Base-by-base conservation (phyloP, 1,140 invertebrate genomes). In the Arion vulgaris region DNA sequence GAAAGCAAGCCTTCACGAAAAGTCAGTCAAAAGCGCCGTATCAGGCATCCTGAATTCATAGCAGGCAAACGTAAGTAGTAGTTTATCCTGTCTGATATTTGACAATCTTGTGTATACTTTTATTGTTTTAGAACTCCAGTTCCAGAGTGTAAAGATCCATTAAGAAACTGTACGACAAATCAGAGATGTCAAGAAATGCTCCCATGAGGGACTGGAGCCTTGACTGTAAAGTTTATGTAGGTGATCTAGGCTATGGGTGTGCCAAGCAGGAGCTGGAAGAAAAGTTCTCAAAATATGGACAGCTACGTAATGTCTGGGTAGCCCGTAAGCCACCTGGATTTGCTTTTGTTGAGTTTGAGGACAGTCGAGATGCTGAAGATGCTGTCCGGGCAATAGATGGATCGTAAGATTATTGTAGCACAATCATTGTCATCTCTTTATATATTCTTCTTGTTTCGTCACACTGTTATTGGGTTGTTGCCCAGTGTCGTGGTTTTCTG, bases 341-440 rank as follows among this genome's bases (percentile, higher is more conserved):
- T 93, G 97, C 97, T 13, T 99, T 99, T 93, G 96, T 99, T n/a
- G 97, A 98, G 92, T 99, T 98, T 93, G 97, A 98, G 92, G 97
- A 97, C 92, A 94, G 95, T 87, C 95, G 96, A 89, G 97, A 99
- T 93, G 97, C 97, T 13, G 96, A 97, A 90, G 97, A 99, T 93
- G 96, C 97, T n/a, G 96, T 97, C n/a, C 94, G 96, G 88, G 97
- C 95, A 71, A 93, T 99, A 81, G 98, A 99, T 94, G 98, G 98
- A 89, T 92, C 93, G 94, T 94, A 91, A 88, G 90, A 86, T 51
- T 51, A 32, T 4, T 19, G 51, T 57, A 45, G 15, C 41, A 45
- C 15, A 45, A 7, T 45, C 15, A 45, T 45, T 45, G 15, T 5
- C 41, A 45, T 45, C 5, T n/a, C n/a, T n/a, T n/a, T n/a, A n/a